A percentile compares a stretch with the other conserved stretches of the same genome.
These are phyloP conservation scores for Halcyon chelicuti DNA, from an alignment of 2,797 vertebrate genomes.

Conservation along the genomic window DNA sequence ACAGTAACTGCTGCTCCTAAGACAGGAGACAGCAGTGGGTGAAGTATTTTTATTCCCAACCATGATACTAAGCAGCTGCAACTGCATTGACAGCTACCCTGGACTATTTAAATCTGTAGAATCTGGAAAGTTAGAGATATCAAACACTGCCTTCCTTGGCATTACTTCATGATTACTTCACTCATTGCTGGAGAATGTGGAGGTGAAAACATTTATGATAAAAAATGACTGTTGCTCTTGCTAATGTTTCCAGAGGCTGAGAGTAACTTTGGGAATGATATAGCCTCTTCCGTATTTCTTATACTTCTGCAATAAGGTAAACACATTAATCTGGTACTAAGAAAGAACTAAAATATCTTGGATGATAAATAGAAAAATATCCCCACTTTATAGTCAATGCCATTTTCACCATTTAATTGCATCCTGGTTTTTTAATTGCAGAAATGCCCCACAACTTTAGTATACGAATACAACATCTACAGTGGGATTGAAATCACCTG, in stretches of 20 bases:
- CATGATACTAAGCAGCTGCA: neutral
- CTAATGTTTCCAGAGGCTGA: neutral
- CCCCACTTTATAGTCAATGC: neutral
- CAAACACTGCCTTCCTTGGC: neutral
- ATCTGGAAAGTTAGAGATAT: constrained; percentile 11
- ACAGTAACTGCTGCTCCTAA: neutral
- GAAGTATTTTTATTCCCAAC: constrained; percentile 12
- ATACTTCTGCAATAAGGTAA: neutral
- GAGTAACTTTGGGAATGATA: neutral
- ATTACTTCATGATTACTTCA: constrained; percentile 36
- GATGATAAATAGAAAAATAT: neutral
- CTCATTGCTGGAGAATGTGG: neutral
- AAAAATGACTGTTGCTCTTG: neutral
- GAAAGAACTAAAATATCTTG: neutral
- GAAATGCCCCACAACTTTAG: neutral
- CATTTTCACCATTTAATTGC: neutral
- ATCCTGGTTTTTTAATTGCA: neutral
- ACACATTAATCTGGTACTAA: neutral
- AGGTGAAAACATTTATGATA: constrained; percentile 5
- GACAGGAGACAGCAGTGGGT: neutral
- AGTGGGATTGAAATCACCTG: neutral
- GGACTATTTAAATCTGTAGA: neutral
- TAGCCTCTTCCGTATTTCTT: neutral
- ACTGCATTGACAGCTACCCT: neutral
- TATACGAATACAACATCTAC: neutral